These are phyloP conservation scores for Limnephilus marmoratus DNA, from an alignment of 2,888 invertebrate species.

Conservation along the genomic window DNA sequence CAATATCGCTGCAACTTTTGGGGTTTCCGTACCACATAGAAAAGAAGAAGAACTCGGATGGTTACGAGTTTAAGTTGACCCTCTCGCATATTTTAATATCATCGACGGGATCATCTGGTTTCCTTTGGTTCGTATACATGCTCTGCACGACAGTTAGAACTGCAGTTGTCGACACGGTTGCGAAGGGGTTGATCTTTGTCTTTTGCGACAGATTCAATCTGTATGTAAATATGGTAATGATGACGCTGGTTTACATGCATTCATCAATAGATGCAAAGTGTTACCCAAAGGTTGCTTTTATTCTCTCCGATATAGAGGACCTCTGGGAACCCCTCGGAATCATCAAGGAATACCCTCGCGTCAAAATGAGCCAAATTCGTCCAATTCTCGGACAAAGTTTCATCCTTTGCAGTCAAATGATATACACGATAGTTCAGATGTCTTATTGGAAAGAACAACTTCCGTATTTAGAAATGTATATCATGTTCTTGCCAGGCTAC, in stretches of 20 bases:
- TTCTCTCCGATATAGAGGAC: background rate
- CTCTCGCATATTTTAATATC: background rate
- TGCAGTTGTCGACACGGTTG: background rate
- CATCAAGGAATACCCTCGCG: background rate
- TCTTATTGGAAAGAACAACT: slow-evolving; percentile 2
- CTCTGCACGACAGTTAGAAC: background rate
- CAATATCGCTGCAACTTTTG: background rate
- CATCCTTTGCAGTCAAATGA: background rate
- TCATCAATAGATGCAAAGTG: no score
- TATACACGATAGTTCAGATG: background rate
- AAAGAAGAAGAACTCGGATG: background rate
- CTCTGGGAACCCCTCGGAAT: background rate
- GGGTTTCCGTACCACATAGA: background rate
- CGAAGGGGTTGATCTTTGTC: background rate
- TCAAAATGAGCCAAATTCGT: background rate
- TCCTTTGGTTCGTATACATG: background rate
- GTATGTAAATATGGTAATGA: background rate
- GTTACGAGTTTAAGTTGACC: background rate
- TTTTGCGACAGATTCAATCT: background rate
- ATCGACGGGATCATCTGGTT: background rate
- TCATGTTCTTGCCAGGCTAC: background rate
- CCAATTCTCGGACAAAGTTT: background rate
- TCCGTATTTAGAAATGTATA: background rate
- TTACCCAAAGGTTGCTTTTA: background rate
- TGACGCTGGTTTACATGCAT: background rate